Evolutionary conservation across 2,797 vertebrate genomes (phyloP), one percentile per base, ranked within the genome.

Genomic region (Yasuhikotakia modesta): DNA sequence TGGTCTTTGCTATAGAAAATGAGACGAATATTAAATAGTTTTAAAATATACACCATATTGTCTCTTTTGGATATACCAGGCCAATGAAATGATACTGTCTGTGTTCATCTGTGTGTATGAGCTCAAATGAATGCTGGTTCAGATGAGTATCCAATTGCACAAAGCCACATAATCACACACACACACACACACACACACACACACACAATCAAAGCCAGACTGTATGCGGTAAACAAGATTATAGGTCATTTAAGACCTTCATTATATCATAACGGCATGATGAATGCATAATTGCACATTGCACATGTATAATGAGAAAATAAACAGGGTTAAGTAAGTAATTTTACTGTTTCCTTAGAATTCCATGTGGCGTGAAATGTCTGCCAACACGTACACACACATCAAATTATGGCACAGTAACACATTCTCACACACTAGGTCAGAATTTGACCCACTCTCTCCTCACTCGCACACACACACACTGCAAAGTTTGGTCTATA

Each of bases 291-390:
- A 53, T 60, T 81, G 22, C 32, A 55, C 52, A 53, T 68, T 81
- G 22, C 32, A 55, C 52, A 32, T 76, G 73, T 45, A 21, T 60
- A 53, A 24, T 21, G 13, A 30, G 67, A 5, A 30, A 5, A 53
- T 24, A 64, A 64, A 58, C 27, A 52, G 30, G 75, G 60, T 46
- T 79, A 73, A 63, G 66, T 30, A 12, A 57, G n/a, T 53, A 58
- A 80, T 43, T 80, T 69, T 21, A 60, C n/a, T 27, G 48, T 16
- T 78, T 80, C 65, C 64, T 84, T 76, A 79, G 21, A 84, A 73
- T 81, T 86, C 76, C 75, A 79, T 78, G 74, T 70, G 70, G 35
- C 3, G 6, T 79, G 24, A 46, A 82, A 74, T 46, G 13, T 35
- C 39, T 75, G 79, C 46, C 75, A 71, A 80, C 21, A 67, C 12